Evolutionary conservation across 2,797 vertebrate species (phyloP).

Genomic region (Sarcophilus harrisii): DNA sequence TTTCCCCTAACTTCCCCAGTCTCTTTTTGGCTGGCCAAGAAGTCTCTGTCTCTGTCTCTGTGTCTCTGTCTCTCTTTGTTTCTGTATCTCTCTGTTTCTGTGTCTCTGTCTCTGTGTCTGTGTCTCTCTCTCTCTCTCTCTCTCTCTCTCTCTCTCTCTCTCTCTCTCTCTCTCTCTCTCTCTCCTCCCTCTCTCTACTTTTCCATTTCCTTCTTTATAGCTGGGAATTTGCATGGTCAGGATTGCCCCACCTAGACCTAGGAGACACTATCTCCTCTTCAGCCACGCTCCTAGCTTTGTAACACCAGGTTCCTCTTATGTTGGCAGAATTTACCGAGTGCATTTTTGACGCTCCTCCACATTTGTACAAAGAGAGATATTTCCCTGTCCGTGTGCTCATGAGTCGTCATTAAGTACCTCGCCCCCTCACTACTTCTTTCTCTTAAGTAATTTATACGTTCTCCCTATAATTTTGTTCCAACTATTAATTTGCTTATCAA

Average conservation of each 20-base stretch:
- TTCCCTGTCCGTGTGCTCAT: not conserved
- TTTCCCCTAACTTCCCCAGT: not conserved
- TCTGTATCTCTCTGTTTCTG: not conserved
- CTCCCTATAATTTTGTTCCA: not conserved
- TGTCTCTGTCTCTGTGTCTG: not conserved
- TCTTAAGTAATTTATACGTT: not conserved
- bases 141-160: no score
- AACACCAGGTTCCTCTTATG: not conserved
- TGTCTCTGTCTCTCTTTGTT: no score
- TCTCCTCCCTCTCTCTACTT: not conserved
- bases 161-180: no score
- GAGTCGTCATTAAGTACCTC: not conserved
- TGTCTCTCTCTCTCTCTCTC: no score
- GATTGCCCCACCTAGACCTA: not conserved
- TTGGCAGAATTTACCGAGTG: not conserved
- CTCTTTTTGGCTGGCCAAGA: not conserved
- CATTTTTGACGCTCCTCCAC: not conserved
- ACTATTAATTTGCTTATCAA: not conserved
- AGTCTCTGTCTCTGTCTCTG: not conserved
- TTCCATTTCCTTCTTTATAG: not conserved
- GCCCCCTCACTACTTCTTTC: not conserved
- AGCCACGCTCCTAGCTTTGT: not conserved
- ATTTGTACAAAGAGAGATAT: not conserved
- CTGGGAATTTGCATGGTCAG: not conserved
- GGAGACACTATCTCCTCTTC: not conserved